These are phyloP conservation scores for Girardinichthys multiradiatus DNA, from an alignment of 2,113 vertebrate genomes.

Conservation along the genomic window DNA sequence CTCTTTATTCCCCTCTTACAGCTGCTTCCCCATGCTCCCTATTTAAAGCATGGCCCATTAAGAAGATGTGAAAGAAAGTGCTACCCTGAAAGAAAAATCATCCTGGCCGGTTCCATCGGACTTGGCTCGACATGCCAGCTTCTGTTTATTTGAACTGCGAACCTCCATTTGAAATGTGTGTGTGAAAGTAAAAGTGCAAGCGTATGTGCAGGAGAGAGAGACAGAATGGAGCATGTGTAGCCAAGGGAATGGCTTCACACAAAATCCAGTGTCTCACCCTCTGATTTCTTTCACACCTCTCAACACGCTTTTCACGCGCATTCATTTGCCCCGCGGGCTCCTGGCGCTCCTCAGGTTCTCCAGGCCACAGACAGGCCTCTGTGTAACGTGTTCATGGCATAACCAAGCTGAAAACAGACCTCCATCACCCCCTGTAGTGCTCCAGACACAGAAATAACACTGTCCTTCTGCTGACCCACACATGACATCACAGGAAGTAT, in stretches of 20 bases:
- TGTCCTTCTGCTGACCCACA: slow-evolving; percentile 62
- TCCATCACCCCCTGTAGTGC: slow-evolving; percentile 31
- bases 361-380: slow-evolving; percentile 71
- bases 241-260: slow-evolving; percentile 52
- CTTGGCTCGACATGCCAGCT: slow-evolving; percentile 34
- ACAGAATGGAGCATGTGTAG: slow-evolving; percentile 31
- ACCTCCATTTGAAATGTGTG: slow-evolving; percentile 63
- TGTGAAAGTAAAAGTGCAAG: slow-evolving; percentile 53
- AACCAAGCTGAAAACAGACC: slow-evolving; percentile 49
- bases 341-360: slow-evolving; percentile 55
- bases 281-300: slow-evolving; percentile 70
- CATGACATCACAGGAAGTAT: slow-evolving; percentile 48
- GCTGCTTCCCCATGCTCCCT: slow-evolving; percentile 15
- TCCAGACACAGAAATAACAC: slow-evolving; percentile 65
- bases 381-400: slow-evolving; percentile 49
- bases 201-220: slow-evolving; percentile 24
- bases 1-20: slow-evolving; percentile 44
- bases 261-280: slow-evolving; percentile 65
- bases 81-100: slow-evolving; percentile 60
- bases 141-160: slow-evolving; percentile 82
- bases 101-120: slow-evolving; percentile 42
- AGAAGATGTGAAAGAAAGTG: slow-evolving; percentile 57
- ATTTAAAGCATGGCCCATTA: slow-evolving; percentile 64
- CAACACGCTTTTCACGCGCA: slow-evolving; percentile 61
- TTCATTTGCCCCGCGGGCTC: slow-evolving; percentile 72